Percentiles rank a stretch among this genome's conserved stretches.
Evolutionary conservation across 1,140 invertebrate species (phyloP).

Genomic region (Tetraneura akinire): DNA sequence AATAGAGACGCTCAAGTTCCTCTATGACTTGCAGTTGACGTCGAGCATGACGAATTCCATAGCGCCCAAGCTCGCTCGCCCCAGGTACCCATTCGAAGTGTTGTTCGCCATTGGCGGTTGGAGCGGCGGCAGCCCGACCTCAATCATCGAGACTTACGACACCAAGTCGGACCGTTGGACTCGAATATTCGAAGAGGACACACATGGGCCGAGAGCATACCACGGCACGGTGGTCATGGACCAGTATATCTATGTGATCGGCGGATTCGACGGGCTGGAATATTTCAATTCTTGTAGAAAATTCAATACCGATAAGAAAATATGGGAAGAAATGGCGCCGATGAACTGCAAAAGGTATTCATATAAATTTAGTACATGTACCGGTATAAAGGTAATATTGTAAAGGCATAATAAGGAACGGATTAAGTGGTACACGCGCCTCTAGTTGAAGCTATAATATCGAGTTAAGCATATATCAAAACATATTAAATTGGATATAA

Average conservation of each 20-base stretch:
- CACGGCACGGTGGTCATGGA: conserved; percentile 70
- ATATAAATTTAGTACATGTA: too few relatives aligned
- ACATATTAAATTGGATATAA: too few relatives aligned
- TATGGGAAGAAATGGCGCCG: conserved; percentile 65
- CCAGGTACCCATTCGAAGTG: conserved; percentile 70
- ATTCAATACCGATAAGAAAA: conserved; percentile 67
- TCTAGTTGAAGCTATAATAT: too few relatives aligned
- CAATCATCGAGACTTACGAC: conserved; percentile 77
- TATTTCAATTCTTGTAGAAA: conserved; percentile 69
- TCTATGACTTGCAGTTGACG: conserved; percentile 75
- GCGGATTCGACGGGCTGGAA: conserved; percentile 69
- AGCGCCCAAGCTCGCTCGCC: conserved; percentile 68
- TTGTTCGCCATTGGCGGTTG: conserved; percentile 77
- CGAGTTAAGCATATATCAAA: too few relatives aligned
- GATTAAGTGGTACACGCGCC: too few relatives aligned
- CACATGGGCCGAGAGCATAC: conserved; percentile 69
- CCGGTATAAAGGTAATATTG: too few relatives aligned
- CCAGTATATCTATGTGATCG: conserved; percentile 68
- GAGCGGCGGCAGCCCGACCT: conserved; percentile 71
- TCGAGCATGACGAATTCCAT: conserved; percentile 54
- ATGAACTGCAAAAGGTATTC: conserved; percentile 67
- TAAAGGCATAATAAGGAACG: too few relatives aligned
- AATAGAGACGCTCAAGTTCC: conserved; percentile 73
- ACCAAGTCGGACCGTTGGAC: conserved; percentile 76
- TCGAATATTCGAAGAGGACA: conserved; percentile 64